A percentile compares a stretch with the other conserved stretches of the same genome.
phyloP scores from a whole-genome alignment of 2,888 invertebrate genomes.

The Heterodera filipjevi region DNA sequence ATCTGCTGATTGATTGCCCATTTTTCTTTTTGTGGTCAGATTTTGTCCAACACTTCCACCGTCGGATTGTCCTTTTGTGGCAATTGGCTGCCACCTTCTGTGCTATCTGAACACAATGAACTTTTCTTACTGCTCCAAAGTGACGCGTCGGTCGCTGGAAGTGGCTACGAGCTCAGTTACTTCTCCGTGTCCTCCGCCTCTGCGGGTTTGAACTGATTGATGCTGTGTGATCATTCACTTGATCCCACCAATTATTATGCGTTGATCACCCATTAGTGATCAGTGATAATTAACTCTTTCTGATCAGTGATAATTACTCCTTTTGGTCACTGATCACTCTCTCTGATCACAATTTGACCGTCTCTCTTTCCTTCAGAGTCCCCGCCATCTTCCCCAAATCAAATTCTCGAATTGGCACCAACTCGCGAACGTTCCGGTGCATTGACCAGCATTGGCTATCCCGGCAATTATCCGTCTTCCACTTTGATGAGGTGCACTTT shows the following conservation, averaged over 20 bases:
- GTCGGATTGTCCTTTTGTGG: slow-evolving; percentile 44
- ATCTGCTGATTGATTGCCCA: slow-evolving; percentile 8
- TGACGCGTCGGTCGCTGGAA: slow-evolving; percentile 43
- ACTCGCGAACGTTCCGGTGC: slow-evolving; percentile 50
- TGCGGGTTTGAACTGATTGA: too few relatives aligned
- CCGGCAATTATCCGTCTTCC: slow-evolving; percentile 41
- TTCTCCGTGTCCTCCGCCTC: slow-evolving; percentile 42
- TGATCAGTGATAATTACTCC: too few relatives aligned
- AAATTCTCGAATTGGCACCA: slow-evolving; percentile 48
- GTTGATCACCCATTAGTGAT: too few relatives aligned
- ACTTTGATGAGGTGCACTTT: slow-evolving; percentile 16
- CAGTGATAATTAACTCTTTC: too few relatives aligned
- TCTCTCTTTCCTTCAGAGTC: background rate
- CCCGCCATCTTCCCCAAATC: background rate
- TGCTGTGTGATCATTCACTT: too few relatives aligned
- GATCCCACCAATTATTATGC: too few relatives aligned
- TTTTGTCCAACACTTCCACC: slow-evolving; percentile 34
- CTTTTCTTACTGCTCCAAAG: slow-evolving; percentile 41
- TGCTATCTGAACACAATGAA: slow-evolving; percentile 38
- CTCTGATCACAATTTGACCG: background rate
- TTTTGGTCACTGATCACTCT: background rate
- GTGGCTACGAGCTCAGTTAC: slow-evolving; percentile 53
- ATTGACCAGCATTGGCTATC: slow-evolving; percentile 53
- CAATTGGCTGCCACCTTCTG: slow-evolving; percentile 39
- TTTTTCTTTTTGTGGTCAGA: slow-evolving; percentile 29